Percentiles rank a stretch among this genome's conserved stretches.
phyloP scores from a whole-genome alignment of 2,113 vertebrate genomes.

The Pardalotus punctatus region DNA sequence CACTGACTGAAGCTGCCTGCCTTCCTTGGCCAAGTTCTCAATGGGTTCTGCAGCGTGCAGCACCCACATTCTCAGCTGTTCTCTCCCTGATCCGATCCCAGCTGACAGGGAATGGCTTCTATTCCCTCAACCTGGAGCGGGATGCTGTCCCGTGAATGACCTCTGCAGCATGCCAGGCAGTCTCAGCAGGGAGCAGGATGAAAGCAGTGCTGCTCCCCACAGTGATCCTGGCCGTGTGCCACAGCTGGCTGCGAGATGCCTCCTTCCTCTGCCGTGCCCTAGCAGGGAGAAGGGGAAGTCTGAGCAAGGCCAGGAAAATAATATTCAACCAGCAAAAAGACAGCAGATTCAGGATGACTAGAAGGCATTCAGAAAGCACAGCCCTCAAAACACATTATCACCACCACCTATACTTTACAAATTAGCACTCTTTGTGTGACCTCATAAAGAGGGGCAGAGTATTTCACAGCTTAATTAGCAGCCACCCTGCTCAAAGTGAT shows the following conservation, averaged over 20 bases:
- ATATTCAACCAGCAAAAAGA: not conserved
- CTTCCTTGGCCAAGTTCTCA: not conserved
- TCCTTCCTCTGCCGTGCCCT: not conserved
- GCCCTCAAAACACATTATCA: not conserved
- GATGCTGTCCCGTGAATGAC: not conserved
- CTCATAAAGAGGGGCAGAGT: not conserved
- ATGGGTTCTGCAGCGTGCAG: not conserved
- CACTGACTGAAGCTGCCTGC: not conserved
- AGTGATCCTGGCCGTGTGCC: not conserved
- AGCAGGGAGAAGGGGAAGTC: not conserved
- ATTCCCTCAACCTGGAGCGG: not conserved
- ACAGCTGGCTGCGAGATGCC: not conserved
- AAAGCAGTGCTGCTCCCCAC: not conserved
- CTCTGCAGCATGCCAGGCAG: not conserved
- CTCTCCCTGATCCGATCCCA: accelerated
- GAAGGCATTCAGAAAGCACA: not conserved
- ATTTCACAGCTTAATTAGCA: not conserved
- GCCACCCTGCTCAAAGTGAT: accelerated
- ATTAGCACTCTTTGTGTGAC: not conserved
- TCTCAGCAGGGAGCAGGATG: not conserved
- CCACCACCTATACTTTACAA: not conserved
- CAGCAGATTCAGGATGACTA: not conserved
- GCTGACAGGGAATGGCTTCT: not conserved
- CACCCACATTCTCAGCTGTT: constrained; percentile 41
- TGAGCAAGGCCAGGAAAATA: not conserved